phyloP scores from a whole-genome alignment of 2,797 vertebrate species.

The Urocyon cinereoargenteus region DNA sequence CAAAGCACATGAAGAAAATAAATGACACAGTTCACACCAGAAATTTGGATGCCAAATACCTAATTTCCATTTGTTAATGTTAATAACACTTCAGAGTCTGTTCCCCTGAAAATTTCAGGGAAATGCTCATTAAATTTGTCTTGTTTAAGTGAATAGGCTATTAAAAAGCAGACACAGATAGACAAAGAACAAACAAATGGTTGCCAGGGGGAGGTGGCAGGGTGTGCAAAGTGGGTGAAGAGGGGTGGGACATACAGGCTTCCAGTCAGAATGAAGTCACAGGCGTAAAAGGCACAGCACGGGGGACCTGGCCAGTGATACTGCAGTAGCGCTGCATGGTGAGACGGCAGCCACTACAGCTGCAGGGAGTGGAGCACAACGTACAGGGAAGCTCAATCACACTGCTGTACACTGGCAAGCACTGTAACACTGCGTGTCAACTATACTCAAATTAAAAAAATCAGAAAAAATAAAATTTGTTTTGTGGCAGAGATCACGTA shows the following conservation, averaged over 20 bases:
- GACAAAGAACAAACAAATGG: background rate
- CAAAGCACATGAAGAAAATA: background rate
- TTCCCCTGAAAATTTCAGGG: background rate
- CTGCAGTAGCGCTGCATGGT: background rate
- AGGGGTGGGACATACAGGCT: background rate
- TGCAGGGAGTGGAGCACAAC: background rate
- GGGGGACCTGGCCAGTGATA: background rate
- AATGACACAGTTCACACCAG: background rate
- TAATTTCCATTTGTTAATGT: background rate
- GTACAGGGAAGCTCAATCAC: background rate
- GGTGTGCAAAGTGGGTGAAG: background rate
- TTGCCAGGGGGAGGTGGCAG: background rate
- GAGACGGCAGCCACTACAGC: background rate
- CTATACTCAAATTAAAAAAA: background rate
- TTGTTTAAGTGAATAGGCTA: background rate
- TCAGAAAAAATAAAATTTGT: background rate
- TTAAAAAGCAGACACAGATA: background rate
- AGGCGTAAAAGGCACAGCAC: background rate
- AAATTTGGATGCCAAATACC: background rate
- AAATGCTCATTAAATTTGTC: background rate
- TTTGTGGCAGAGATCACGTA: background rate
- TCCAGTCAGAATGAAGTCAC: background rate
- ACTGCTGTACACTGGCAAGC: background rate
- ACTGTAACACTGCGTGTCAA: background rate
- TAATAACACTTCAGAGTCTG: background rate